Base-by-base conservation (phyloP, 2,888 invertebrate species). In the Heliothis peltigera region DNA sequence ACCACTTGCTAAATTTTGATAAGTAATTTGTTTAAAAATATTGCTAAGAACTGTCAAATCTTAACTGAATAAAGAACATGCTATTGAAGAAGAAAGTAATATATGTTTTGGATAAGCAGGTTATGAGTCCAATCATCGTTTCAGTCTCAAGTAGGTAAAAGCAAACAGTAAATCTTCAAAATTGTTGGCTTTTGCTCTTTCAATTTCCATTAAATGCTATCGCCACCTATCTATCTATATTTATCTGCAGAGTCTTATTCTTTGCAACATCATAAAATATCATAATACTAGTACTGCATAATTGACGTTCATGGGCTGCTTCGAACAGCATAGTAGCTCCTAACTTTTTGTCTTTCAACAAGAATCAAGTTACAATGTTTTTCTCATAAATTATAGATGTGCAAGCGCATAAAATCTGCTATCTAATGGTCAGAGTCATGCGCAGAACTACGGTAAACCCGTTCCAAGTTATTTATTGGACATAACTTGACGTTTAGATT, bases 331-430 rank as follows among this genome's bases (percentile, higher is more conserved):
- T 44, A 60, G 65, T 62, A 75, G 53, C 66, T 68, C 62, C 35
- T 47, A 66, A 64, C 65, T 74, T 70, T 76, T 76, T 76, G 64
- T 57, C 63, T 63, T 61, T 73, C 73, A 63, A 73, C 68, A 49
- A 58, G 61, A 76, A 56, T 76, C 63, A 55, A 75, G 75, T 70
- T 75, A 71, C 80, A 75, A 71, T 75, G 78, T 77, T 79, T 67
- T 79, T 73, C 70, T 70, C 61, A 73, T 76, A 70, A 78, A 76
- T 70, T 76, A 63, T 69, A 64, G 69, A 70, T 76, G 67, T 73
- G 66, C 61, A 56, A n/a, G 57, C 53, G 53, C 68, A 80, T 77
- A 70, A 67, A 71, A 66, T 69, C 61, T 32, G 25, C 32, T 70
- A 74, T 74, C 58, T 80, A 80, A 80, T 74, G 75, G 69, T 56